These are phyloP conservation scores for Sparidentex hasta DNA, from an alignment of 2,797 vertebrate genomes.

Conservation along the genomic window DNA sequence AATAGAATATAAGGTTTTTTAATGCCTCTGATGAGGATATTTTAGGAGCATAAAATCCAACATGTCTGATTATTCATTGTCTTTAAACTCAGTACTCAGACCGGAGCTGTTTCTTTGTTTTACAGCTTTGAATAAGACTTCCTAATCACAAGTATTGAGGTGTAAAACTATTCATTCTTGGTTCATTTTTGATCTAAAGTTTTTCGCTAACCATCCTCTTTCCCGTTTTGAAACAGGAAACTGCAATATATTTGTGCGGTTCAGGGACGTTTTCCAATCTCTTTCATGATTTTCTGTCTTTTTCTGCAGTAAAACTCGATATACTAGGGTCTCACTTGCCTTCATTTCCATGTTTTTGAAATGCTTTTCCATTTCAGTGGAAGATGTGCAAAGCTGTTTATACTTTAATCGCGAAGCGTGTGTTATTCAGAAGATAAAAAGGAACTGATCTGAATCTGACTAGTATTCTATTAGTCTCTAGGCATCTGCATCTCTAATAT, in stretches of 20 bases:
- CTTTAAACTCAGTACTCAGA: slow-evolving; percentile 18
- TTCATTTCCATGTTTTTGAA: slow-evolving; percentile 69
- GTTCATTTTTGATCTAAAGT: slow-evolving; percentile 8
- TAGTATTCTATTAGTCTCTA: slow-evolving; percentile 24
- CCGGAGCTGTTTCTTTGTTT: slow-evolving; percentile 17
- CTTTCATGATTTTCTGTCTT: slow-evolving; percentile 42
- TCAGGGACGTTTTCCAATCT: slow-evolving; percentile 35
- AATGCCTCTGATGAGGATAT: not conserved
- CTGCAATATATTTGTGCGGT: slow-evolving; percentile 5
- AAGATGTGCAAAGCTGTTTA: slow-evolving; percentile 52
- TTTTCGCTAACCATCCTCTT: slow-evolving; percentile 5
- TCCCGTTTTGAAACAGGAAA: slow-evolving; percentile 12
- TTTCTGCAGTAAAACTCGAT: slow-evolving; percentile 20
- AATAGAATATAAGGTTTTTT: slow-evolving; percentile 26
- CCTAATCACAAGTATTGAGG: not conserved
- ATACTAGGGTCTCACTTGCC: slow-evolving; percentile 14
- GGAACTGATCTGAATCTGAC: slow-evolving; percentile 40
- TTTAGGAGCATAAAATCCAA: slow-evolving; percentile 23
- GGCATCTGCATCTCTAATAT: slow-evolving; percentile 39
- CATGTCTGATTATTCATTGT: slow-evolving; percentile 12
- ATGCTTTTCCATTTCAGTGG: slow-evolving; percentile 36
- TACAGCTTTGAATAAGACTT: not conserved
- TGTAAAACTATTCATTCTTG: slow-evolving; percentile 13
- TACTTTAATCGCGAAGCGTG: slow-evolving; percentile 52
- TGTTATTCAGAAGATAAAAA: slow-evolving; percentile 52